A percentile compares a stretch with the other conserved stretches of the same genome.
Evolutionary conservation across 2,888 invertebrate genomes (phyloP).

Genomic region (Pomacea canaliculata): DNA sequence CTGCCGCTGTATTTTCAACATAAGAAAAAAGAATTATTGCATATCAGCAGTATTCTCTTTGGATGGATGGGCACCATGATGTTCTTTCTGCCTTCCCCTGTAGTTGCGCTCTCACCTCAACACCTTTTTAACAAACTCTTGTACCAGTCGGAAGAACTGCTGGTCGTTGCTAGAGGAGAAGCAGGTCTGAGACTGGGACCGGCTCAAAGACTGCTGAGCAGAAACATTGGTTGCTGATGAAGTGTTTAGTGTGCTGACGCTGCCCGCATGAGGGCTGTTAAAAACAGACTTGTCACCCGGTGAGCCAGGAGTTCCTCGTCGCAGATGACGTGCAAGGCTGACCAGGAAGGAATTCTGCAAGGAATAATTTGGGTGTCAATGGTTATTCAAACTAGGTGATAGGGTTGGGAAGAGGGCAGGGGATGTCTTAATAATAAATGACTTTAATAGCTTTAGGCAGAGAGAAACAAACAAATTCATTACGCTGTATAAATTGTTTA

Average conservation of each 20-base stretch:
- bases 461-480: no score
- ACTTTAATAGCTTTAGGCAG: no score
- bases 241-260: not conserved
- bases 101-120: slow-evolving; percentile 44
- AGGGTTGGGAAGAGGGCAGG: no score
- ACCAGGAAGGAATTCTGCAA: slow-evolving; percentile 64
- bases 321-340: slow-evolving; percentile 59
- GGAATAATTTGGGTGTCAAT: not conserved
- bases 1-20: no score
- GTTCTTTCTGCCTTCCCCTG: no score
- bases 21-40: no score
- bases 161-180: slow-evolving; percentile 56
- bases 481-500: no score
- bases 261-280: slow-evolving; percentile 26
- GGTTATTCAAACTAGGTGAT: no score
- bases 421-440: no score
- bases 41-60: no score
- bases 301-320: slow-evolving; percentile 45
- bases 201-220: slow-evolving; percentile 29
- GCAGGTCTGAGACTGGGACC: slow-evolving; percentile 53
- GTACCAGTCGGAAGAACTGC: slow-evolving; percentile 61
- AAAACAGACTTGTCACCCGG: slow-evolving; percentile 26
- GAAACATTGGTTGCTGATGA: slow-evolving; percentile 24
- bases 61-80: no score
- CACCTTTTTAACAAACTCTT: slow-evolving; percentile 62